Conservation (phyloP, 1,140 invertebrate species). For the Drosophila sproati region DNA sequence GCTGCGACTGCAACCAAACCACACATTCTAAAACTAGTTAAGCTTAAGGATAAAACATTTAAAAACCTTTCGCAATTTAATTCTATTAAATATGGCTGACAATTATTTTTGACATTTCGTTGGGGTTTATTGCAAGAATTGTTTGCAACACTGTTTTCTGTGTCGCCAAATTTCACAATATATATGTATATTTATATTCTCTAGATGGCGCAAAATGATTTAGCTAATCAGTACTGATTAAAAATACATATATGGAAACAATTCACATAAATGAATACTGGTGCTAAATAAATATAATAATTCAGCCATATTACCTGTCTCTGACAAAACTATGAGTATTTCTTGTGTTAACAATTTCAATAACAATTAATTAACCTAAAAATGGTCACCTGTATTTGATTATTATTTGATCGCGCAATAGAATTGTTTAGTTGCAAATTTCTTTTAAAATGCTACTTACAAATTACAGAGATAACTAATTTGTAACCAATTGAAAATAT, state of each 20-base stretch:
- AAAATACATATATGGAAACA: no score
- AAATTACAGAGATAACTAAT: no score
- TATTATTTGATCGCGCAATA: not conserved
- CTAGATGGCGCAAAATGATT: not conserved
- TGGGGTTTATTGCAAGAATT: slow-evolving; percentile 36
- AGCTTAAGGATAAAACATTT: slow-evolving; percentile 63
- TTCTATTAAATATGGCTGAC: slow-evolving; percentile 50
- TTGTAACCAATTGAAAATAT: no score
- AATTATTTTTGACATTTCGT: slow-evolving; percentile 32
- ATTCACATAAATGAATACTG: no score
- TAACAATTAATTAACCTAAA: no score
- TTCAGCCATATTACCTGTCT: no score
- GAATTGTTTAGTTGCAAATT: no score
- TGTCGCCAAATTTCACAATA: slow-evolving; percentile 4
- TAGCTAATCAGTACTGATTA: no score
- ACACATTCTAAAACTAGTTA: slow-evolving; percentile 52
- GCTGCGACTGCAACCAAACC: slow-evolving; percentile 44
- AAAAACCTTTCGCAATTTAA: slow-evolving; percentile 35
- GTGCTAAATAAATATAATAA: no score
- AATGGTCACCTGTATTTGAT: not conserved
- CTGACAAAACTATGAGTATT: not conserved
- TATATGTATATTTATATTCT: no score
- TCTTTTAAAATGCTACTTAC: no score
- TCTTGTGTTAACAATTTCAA: not conserved
- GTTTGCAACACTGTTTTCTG: not conserved